Conservation (phyloP, 2,888 invertebrate species). For the Myopa tessellatipennis region DNA sequence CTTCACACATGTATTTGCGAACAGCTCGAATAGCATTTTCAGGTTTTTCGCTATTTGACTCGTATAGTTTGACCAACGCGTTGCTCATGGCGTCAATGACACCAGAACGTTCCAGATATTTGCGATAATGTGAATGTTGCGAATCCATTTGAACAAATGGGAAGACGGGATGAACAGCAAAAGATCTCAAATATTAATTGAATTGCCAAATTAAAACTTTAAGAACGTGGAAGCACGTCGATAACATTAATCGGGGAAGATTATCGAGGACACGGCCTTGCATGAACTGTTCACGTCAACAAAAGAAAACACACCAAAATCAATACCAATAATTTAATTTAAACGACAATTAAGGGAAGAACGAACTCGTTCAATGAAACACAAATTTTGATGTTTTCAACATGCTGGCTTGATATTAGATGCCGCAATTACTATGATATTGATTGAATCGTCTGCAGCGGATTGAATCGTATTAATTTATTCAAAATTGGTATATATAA, state of each 20-base stretch:
- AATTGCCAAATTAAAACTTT: not conserved
- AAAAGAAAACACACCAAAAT: no score
- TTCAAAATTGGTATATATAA: no score
- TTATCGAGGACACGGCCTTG: no score
- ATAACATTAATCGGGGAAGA: no score
- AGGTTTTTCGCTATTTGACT: constrained; percentile 64
- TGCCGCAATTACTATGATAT: not conserved
- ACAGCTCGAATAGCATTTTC: constrained; percentile 67
- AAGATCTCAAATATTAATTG: not conserved
- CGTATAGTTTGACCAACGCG: constrained; percentile 66
- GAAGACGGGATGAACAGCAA: not conserved
- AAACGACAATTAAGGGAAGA: not conserved
- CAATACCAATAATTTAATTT: not conserved
- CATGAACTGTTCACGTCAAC: no score
- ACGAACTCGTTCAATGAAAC: not conserved
- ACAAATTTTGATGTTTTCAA: not conserved
- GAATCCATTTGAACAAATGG: constrained; percentile 60
- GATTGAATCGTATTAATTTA: no score
- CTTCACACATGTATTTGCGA: constrained; percentile 65
- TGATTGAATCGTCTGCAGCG: not conserved
- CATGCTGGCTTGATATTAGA: not conserved
- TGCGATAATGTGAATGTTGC: constrained; percentile 66
- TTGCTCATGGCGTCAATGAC: constrained; percentile 66
- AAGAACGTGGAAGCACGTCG: not conserved
- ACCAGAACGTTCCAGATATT: constrained; percentile 65